A percentile compares a stretch with the other conserved stretches of the same genome.
Conservation (phyloP, 2,888 invertebrate genomes). For the Euphydryas editha region DNA sequence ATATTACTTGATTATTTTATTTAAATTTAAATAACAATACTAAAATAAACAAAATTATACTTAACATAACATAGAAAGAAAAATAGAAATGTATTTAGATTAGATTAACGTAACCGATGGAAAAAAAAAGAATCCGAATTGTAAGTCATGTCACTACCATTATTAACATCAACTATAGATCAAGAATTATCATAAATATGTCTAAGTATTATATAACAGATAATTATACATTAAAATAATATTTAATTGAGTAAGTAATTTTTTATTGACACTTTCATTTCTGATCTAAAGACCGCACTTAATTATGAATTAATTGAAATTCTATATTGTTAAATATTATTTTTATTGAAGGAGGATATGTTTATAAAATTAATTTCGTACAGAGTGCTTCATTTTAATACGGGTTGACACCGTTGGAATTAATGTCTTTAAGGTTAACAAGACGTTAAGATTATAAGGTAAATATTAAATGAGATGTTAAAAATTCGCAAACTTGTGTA, state of each 20-base stretch:
- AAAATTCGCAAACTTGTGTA: slow-evolving; percentile 11
- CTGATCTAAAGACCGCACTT: neutral
- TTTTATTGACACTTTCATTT: neutral
- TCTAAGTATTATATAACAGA: neutral
- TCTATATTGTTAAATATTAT: slow-evolving; percentile 27
- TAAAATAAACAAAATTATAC: no score
- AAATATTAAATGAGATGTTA: slow-evolving; percentile 34
- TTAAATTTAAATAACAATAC: no score
- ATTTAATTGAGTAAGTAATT: neutral
- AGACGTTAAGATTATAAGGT: slow-evolving; percentile 36
- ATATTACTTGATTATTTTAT: no score
- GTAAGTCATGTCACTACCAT: no score
- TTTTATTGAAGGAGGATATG: slow-evolving; percentile 29
- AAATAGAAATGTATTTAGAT: no score
- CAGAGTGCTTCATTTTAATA: slow-evolving; percentile 37
- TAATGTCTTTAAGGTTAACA: slow-evolving; percentile 39
- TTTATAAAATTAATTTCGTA: slow-evolving; percentile 37
- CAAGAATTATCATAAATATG: no score
- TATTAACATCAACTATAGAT: no score
- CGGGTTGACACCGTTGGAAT: slow-evolving; percentile 33
- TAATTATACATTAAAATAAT: no score
- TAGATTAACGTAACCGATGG: no score
- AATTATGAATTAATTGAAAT: slow-evolving; percentile 35
- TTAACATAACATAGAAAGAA: no score
- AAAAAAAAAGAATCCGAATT: no score